These are phyloP conservation scores for Sigmodon hispidus DNA, from an alignment of 2,113 vertebrate genomes.

Conservation along the genomic window DNA sequence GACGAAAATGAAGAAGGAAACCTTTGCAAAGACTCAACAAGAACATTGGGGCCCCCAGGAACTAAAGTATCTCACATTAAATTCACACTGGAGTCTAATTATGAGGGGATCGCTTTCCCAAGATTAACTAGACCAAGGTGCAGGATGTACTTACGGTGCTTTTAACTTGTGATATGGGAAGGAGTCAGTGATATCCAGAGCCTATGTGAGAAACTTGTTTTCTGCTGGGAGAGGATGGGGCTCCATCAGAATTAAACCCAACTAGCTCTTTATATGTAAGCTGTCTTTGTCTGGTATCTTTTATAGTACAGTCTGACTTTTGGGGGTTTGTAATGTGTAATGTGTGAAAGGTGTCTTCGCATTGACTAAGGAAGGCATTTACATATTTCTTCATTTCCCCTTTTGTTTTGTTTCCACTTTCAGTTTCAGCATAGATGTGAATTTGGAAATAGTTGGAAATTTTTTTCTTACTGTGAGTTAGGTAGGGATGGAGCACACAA, in stretches of 20 bases:
- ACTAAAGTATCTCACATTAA: not conserved
- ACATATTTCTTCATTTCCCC: not conserved
- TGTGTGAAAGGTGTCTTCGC: not conserved
- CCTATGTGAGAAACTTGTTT: not conserved
- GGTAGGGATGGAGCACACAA: not conserved
- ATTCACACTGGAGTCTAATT: constrained; percentile 9
- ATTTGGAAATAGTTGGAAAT: not conserved
- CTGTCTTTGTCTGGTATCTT: not conserved
- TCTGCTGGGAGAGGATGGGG: not conserved
- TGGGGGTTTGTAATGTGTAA: not conserved
- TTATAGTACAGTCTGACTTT: not conserved
- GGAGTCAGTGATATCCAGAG: not conserved
- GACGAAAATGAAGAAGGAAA: constrained; percentile 18
- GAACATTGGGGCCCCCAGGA: not conserved
- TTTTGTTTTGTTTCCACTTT: constrained; percentile 23
- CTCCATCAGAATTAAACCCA: not conserved
- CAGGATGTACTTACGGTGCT: not conserved
- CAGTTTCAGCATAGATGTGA: not conserved
- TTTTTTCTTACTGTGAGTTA: not conserved
- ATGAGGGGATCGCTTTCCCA: not conserved
- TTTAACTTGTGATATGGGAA: not conserved
- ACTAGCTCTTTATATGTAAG: not conserved
- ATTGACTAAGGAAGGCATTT: not conserved
- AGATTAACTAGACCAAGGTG: not conserved
- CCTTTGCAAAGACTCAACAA: not conserved